These are phyloP conservation scores for Laterallus jamaicensis DNA, from an alignment of 2,113 vertebrate genomes.

Conservation along the genomic window DNA sequence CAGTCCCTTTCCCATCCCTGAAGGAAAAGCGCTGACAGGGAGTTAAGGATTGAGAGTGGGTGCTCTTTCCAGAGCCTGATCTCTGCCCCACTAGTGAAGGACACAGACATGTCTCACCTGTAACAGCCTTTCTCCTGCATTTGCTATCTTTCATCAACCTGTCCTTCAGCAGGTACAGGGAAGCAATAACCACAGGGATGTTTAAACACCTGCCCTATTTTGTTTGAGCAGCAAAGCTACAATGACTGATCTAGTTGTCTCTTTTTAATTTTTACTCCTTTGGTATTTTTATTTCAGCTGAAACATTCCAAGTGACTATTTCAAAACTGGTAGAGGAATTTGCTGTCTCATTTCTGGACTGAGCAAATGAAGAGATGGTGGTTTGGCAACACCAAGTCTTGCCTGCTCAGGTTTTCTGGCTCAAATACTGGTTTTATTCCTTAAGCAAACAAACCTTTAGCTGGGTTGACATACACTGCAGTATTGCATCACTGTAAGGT, in stretches of 20 bases:
- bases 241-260: neutral
- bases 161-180: neutral
- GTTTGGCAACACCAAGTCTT: neutral
- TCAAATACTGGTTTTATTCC: neutral
- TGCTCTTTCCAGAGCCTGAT: neutral
- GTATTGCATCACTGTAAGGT: neutral
- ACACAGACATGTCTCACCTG: neutral
- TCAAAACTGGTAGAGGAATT: neutral
- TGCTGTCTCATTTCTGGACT: neutral
- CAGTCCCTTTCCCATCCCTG: neutral
- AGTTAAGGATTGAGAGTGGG: too few species aligned
- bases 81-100: neutral
- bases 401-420: neutral
- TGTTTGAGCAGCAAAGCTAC: neutral
- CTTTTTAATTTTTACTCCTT: neutral
- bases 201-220: neutral
- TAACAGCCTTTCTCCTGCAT: neutral
- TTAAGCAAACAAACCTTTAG: neutral
- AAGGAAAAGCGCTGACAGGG: neutral
- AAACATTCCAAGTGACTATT: neutral
- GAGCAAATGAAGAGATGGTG: neutral
- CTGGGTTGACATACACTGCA: neutral
- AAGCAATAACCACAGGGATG: neutral
- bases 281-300: neutral
- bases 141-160: neutral